Percentiles rank a stretch among this genome's conserved stretches.
Conservation (phyloP, 2,888 invertebrate species). For the Caenorhabditis zanzibari region DNA sequence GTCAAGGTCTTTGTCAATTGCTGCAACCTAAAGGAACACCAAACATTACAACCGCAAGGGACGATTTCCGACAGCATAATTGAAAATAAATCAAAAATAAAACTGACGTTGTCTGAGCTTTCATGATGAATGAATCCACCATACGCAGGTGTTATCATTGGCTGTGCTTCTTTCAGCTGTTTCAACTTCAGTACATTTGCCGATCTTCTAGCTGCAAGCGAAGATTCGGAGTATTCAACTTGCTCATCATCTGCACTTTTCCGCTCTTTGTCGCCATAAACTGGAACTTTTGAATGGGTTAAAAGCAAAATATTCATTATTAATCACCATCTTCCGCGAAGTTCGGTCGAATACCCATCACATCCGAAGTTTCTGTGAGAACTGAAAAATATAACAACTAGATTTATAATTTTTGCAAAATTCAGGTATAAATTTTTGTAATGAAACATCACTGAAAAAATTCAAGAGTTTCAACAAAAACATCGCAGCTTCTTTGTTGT, state of each 20-base stretch:
- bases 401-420: background rate
- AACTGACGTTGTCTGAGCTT: constrained; percentile 50
- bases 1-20: constrained; percentile 78
- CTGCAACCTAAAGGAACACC: constrained; percentile 20
- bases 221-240: constrained; percentile 77
- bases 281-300: constrained; percentile 66
- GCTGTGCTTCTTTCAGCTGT: constrained; percentile 70
- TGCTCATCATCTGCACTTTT: constrained; percentile 60
- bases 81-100: too few relatives aligned
- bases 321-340: constrained; percentile 82
- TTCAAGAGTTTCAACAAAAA: background rate
- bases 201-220: constrained; percentile 80
- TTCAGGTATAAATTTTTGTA: background rate
- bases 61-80: too few relatives aligned
- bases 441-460: background rate
- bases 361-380: constrained; percentile 17
- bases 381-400: constrained; percentile 14
- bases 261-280: constrained; percentile 74
- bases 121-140: constrained; percentile 47
- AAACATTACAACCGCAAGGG: too few relatives aligned
- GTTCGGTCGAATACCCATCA: constrained; percentile 76
- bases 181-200: constrained; percentile 80
- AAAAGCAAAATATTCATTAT: background rate
- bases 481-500: too few relatives aligned
- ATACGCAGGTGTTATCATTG: constrained; percentile 48